Evolutionary conservation across 2,113 vertebrate genomes (phyloP).

Genomic region (Mungos mungo): DNA sequence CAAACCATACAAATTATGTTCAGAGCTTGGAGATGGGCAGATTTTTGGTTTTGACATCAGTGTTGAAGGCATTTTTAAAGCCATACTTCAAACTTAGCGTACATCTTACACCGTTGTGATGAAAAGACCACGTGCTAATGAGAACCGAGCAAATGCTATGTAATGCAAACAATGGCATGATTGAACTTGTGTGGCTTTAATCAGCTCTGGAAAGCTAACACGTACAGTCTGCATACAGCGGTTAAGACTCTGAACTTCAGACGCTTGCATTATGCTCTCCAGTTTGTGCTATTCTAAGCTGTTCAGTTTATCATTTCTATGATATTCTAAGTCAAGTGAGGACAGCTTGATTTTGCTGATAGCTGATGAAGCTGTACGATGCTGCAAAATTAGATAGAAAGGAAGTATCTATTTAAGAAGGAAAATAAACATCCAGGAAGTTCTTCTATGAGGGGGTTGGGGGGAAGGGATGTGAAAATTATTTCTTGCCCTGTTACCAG

Average conservation of each 20-base stretch:
- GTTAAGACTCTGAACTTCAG: neutral
- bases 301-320: neutral
- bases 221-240: neutral
- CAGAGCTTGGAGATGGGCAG: neutral
- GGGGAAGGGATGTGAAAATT: neutral
- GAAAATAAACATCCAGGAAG: constrained; percentile 61
- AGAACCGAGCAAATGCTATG: neutral
- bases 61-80: neutral
- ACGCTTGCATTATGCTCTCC: neutral
- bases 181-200: neutral
- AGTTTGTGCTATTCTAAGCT: constrained; percentile 17
- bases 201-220: neutral
- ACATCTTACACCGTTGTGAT: neutral
- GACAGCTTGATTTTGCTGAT: constrained; percentile 62
- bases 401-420: constrained; percentile 65
- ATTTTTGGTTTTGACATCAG: neutral
- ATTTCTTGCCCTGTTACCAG: neutral
- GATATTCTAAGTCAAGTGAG: constrained; percentile 57
- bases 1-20: neutral
- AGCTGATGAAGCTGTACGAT: constrained; percentile 50
- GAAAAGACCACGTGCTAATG: neutral
- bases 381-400: constrained; percentile 50
- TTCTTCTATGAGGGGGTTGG: neutral
- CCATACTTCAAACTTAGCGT: neutral
- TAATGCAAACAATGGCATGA: neutral